These are phyloP conservation scores for Atherinosoma microstoma DNA, from an alignment of 2,797 vertebrate species.

Conservation along the genomic window DNA sequence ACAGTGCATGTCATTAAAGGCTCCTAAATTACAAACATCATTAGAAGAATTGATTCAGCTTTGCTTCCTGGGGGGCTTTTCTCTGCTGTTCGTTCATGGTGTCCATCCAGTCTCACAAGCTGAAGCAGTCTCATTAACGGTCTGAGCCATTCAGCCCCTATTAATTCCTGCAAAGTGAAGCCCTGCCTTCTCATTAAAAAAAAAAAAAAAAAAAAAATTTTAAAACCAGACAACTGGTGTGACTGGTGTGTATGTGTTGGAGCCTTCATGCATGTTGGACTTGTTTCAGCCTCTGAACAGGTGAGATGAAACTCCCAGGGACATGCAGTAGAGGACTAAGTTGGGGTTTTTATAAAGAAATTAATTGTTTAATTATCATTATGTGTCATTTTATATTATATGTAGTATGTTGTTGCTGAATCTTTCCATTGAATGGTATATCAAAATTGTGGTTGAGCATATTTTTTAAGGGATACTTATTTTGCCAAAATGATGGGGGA, in stretches of 20 bases:
- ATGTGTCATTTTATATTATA: too few species aligned
- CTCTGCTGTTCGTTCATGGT: slow-evolving; percentile 57
- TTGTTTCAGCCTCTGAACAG: slow-evolving; percentile 36
- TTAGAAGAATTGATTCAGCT: slow-evolving; percentile 82
- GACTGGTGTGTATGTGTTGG: slow-evolving; percentile 9
- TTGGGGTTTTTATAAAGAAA: too few species aligned
- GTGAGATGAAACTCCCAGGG: neutral
- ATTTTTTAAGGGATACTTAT: too few species aligned
- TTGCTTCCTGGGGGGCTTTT: slow-evolving; percentile 71
- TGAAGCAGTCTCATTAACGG: slow-evolving; percentile 66
- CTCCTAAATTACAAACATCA: slow-evolving; percentile 84
- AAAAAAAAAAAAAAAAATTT: slow-evolving; percentile 9
- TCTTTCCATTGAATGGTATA: too few species aligned
- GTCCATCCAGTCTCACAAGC: slow-evolving; percentile 78
- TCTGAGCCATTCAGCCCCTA: slow-evolving; percentile 53
- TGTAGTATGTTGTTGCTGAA: too few species aligned
- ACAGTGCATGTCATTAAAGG: slow-evolving; percentile 81
- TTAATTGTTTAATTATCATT: too few species aligned
- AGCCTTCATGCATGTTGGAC: slow-evolving; percentile 28
- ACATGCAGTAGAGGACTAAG: neutral
- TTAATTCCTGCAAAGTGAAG: slow-evolving; percentile 56
- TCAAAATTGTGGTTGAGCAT: too few species aligned
- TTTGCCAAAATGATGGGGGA: too few species aligned
- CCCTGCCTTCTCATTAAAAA: slow-evolving; percentile 60
- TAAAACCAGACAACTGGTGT: too few species aligned